These are phyloP conservation scores for Parapristionchus giblindavisi DNA, from an alignment of 2,888 invertebrate species.

Conservation along the genomic window DNA sequence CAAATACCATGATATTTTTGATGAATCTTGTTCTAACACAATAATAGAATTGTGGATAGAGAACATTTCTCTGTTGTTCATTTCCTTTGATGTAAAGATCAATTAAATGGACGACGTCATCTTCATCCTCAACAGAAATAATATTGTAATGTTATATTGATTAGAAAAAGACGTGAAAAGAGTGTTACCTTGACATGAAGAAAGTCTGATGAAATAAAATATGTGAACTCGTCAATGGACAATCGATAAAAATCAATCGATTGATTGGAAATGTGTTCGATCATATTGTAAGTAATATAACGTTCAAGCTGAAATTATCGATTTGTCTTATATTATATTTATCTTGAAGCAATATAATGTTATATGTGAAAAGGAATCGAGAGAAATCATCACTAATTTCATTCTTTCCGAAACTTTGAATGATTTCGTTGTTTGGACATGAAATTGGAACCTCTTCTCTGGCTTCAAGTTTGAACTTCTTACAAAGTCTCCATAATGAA, in stretches of 20 bases:
- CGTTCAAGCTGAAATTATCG: conserved; percentile 12
- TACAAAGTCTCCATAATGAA: conserved; percentile 13
- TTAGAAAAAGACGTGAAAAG: too few relatives aligned
- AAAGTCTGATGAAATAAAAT: conserved; percentile 3
- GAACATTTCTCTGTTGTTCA: conserved; percentile 15
- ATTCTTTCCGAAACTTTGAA: not conserved
- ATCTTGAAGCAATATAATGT: not conserved
- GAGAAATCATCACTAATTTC: too few relatives aligned
- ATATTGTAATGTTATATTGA: too few relatives aligned
- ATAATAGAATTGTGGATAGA: conserved; percentile 4
- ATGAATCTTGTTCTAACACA: conserved; percentile 4
- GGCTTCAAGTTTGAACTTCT: not conserved
- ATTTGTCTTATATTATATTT: not conserved
- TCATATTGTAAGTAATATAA: conserved; percentile 25
- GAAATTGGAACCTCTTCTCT: not conserved
- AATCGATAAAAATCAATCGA: conserved; percentile 12
- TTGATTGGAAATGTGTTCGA: conserved; percentile 5
- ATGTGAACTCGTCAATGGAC: conserved; percentile 13
- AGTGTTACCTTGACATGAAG: conserved; percentile 17
- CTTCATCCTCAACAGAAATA: too few relatives aligned
- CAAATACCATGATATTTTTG: not conserved
- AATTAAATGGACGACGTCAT: conserved; percentile 29
- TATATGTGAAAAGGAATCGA: too few relatives aligned
- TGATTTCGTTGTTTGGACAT: not conserved
- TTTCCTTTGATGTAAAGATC: not conserved